Conservation (phyloP, 1,140 invertebrate genomes). For the Tribolium castaneum region DNA sequence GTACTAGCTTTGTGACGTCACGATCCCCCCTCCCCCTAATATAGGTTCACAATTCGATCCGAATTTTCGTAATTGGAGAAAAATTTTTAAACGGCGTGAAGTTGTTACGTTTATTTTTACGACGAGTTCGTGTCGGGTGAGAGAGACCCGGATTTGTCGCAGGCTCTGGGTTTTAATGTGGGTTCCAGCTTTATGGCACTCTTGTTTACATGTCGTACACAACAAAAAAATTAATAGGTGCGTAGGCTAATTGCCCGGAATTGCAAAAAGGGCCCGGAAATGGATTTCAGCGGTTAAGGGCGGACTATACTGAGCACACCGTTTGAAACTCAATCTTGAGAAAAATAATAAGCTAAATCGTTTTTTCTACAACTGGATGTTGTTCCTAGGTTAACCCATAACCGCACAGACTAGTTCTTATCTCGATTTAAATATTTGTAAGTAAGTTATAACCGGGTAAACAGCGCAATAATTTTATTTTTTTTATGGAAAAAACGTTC, state of each 20-base stretch:
- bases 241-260: not conserved
- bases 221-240: not conserved
- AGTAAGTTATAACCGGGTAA: no score
- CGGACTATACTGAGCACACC: no score
- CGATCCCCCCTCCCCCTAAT: slow-evolving; percentile 22
- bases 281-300: not conserved
- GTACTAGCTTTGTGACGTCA: slow-evolving; percentile 49
- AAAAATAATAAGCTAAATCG: no score
- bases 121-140: slow-evolving; percentile 6
- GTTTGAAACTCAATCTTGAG: no score
- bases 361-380: no score
- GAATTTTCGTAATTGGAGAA: slow-evolving; percentile 7
- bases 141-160: slow-evolving; percentile 1
- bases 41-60: not conserved
- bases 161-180: slow-evolving; percentile 21
- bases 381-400: no score
- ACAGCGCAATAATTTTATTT: no score
- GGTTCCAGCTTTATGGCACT: not conserved
- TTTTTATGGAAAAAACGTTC: no score
- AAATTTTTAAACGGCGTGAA: slow-evolving; percentile 29
- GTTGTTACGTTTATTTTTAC: slow-evolving; percentile 33
- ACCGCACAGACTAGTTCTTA: no score
- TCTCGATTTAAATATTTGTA: no score
- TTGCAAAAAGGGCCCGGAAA: not conserved
- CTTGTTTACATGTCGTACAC: not conserved